Evolutionary conservation across 2,888 invertebrate species (phyloP).

Genomic region (Monopis laevigella): DNA sequence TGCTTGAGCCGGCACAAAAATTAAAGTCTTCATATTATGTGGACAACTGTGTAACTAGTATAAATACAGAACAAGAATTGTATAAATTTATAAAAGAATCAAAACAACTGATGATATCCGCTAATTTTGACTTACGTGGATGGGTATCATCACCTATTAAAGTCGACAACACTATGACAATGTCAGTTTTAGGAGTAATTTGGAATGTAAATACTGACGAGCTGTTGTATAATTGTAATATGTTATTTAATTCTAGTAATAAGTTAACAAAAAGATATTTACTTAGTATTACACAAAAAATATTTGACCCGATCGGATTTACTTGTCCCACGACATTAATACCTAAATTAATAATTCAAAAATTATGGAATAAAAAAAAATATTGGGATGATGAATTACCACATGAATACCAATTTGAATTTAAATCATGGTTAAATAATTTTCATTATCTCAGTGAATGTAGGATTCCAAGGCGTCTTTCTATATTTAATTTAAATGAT

Average conservation of each 20-base stretch:
- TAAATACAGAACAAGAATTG: slow-evolving; percentile 13
- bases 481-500: neutral
- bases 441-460: slow-evolving; percentile 2
- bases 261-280: slow-evolving; percentile 14
- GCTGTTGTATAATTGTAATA: slow-evolving; percentile 10
- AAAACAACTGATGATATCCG: slow-evolving; percentile 14
- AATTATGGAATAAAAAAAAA: slow-evolving; percentile 13
- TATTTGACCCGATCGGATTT: slow-evolving; percentile 19
- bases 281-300: slow-evolving; percentile 14
- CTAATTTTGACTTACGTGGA: slow-evolving; percentile 16
- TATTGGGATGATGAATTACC: slow-evolving; percentile 15
- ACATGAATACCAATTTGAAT: neutral
- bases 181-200: slow-evolving; percentile 13
- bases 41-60: slow-evolving; percentile 18
- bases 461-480: neutral
- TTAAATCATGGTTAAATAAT: neutral
- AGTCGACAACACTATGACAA: neutral
- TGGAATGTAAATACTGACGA: slow-evolving; percentile 15
- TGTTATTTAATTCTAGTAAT: neutral
- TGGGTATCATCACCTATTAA: slow-evolving; percentile 14
- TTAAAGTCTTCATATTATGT: slow-evolving; percentile 17
- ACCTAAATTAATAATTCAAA: slow-evolving; percentile 18
- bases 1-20: slow-evolving; percentile 7
- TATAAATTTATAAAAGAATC: slow-evolving; percentile 15
- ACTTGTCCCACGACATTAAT: slow-evolving; percentile 15